Percentiles rank a stretch among this genome's conserved stretches.
phyloP scores from a whole-genome alignment of 2,888 invertebrate genomes.

The Deilephila porcellus region DNA sequence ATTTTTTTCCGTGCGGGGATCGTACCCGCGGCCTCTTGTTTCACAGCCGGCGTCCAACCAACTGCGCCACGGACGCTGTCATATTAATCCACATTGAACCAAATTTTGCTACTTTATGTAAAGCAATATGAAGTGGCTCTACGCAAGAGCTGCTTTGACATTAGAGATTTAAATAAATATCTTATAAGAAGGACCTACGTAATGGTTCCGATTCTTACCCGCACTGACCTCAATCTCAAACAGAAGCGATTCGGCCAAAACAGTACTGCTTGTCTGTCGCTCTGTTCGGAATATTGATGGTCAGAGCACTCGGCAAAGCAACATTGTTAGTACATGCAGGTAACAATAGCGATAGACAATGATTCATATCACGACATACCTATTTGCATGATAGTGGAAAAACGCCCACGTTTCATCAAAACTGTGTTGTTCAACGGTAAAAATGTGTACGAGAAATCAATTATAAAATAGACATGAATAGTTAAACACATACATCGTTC shows the following conservation, averaged over 20 bases:
- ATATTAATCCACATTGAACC: too few relatives aligned
- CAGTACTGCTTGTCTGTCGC: conserved; percentile 28
- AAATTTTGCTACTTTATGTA: too few relatives aligned
- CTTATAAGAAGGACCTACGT: background rate
- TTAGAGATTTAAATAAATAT: background rate
- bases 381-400: conserved; percentile 41
- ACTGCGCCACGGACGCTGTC: too few relatives aligned
- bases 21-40: too few relatives aligned
- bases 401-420: conserved; percentile 58
- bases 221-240: background rate
- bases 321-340: conserved; percentile 35
- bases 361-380: conserved; percentile 40
- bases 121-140: too few relatives aligned
- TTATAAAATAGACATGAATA: background rate
- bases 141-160: too few relatives aligned
- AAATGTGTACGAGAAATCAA: conserved; percentile 37
- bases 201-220: background rate
- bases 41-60: too few relatives aligned
- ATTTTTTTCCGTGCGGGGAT: too few relatives aligned
- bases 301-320: conserved; percentile 39
- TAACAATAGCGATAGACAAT: conserved; percentile 36
- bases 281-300: conserved; percentile 29
- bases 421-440: conserved; percentile 72
- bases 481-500: too few relatives aligned
- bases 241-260: conserved; percentile 12